These are phyloP conservation scores for Glaucomys volans DNA, from an alignment of 2,113 vertebrate genomes.

Conservation along the genomic window DNA sequence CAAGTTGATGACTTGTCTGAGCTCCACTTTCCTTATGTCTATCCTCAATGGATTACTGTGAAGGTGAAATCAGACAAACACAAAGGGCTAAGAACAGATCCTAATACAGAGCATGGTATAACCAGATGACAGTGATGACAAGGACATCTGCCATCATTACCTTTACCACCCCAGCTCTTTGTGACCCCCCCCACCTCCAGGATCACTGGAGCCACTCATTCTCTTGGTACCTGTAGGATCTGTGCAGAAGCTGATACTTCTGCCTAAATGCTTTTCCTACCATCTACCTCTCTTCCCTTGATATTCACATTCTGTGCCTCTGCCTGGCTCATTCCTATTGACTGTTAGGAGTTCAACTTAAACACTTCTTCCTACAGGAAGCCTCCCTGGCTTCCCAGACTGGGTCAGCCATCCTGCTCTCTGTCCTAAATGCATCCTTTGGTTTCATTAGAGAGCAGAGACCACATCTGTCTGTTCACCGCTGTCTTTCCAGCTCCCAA, in stretches of 20 bases:
- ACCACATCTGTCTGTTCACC: neutral
- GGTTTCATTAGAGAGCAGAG: neutral
- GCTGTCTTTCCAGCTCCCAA: neutral
- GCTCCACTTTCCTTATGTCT: neutral
- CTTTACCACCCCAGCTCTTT: neutral
- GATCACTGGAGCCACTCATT: neutral
- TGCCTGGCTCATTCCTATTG: neutral
- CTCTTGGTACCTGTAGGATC: neutral
- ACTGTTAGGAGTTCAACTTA: neutral
- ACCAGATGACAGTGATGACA: neutral
- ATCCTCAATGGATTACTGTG: accelerated
- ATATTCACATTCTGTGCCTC: neutral
- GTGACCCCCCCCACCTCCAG: neutral
- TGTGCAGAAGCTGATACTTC: neutral
- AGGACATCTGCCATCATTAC: neutral
- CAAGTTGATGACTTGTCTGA: neutral
- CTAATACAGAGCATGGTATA: neutral
- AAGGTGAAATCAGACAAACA: neutral
- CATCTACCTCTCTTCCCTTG: neutral
- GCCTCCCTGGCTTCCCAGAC: neutral
- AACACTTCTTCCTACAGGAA: neutral
- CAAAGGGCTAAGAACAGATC: neutral
- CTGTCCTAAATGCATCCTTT: neutral
- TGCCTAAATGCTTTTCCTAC: neutral
- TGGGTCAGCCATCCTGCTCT: neutral